Base-by-base conservation (phyloP, 1,140 invertebrate species). In the Caenorhabditis inopinata region DNA sequence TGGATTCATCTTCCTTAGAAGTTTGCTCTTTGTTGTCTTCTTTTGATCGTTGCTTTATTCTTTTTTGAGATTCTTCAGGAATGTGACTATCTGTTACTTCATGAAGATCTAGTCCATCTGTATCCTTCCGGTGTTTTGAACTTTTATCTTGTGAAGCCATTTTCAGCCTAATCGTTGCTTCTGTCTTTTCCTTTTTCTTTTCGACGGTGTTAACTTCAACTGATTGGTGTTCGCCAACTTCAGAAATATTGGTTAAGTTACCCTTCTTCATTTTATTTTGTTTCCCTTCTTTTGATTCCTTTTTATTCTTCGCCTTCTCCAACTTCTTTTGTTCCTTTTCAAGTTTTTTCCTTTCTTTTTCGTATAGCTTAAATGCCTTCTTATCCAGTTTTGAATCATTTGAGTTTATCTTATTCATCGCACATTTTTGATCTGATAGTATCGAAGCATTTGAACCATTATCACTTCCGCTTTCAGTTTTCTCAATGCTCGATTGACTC, bases 331-430 rank as follows among this genome's bases (percentile, higher is more conserved):
- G 7, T 21, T 49, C 32, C 16, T 76, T 81, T 42, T 68, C 78
- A 16, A 58, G 35, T 23, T 76, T 49, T 47, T 77, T 77, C 18
- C 75, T 75, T n/a, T 62, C 62, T 21, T 81, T 81, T 25, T 81
- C 73, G 21, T 32, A 16, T 14, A 21, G 74, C 27, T 76, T 78
- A n/a, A 35, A 23, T 12, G n/a, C 75, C 25, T 81, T 68, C 16
- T 81, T 76, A 9, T 58, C 73, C 11, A 21, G 12, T 48, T 80
- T 76, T 0, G 23, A 47, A 12, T 80, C 62, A 7, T 51, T 49
- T 32, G 45, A 21, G 11, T 53, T 35, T 46, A 49, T 45, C 32
- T 42, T 46, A 1, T 21, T 29, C n/a, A 53, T 48, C 7, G n/a
- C n/a, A n/a, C n/a, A n/a, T 77, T 58, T 49, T 46, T 73, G 46